Evolutionary conservation across 2,113 vertebrate species (phyloP).

Genomic region (Prionailurus viverrinus): DNA sequence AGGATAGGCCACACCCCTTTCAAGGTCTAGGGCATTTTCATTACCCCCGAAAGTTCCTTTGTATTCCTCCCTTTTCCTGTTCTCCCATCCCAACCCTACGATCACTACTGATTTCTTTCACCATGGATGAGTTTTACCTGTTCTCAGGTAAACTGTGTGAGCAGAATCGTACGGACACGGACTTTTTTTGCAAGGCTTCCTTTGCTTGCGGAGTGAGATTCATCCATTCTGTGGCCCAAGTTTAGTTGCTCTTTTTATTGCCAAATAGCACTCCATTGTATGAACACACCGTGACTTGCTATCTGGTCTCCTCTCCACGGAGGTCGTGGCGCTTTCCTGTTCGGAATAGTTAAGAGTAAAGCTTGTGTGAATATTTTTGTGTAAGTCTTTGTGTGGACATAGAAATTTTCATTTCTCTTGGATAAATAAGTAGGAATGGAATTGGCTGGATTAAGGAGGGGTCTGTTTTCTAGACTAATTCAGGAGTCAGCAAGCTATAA

Average conservation of each 20-base stretch:
- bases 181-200: not conserved
- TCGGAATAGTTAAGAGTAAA: constrained; percentile 33
- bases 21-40: not conserved
- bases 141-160: not conserved
- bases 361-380: constrained; percentile 31
- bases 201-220: not conserved
- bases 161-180: not conserved
- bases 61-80: not conserved
- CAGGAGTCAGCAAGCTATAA: not conserved
- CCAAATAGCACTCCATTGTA: not conserved
- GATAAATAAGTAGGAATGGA: constrained; percentile 14
- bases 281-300: not conserved
- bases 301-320: not conserved
- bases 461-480: not conserved
- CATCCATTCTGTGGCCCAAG: not conserved
- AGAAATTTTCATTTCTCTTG: constrained; percentile 28
- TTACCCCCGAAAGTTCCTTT: not conserved
- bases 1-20: not conserved
- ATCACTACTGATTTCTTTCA: not conserved
- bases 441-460: not conserved
- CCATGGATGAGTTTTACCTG: not conserved
- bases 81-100: rapidly evolving
- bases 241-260: not conserved
- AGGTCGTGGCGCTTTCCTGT: not conserved
- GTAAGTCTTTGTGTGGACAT: not conserved